These are phyloP conservation scores for Aplysina aerophoba DNA, from an alignment of 37 sponge, comb jelly and placozoan genomes.

Conservation along the genomic window DNA sequence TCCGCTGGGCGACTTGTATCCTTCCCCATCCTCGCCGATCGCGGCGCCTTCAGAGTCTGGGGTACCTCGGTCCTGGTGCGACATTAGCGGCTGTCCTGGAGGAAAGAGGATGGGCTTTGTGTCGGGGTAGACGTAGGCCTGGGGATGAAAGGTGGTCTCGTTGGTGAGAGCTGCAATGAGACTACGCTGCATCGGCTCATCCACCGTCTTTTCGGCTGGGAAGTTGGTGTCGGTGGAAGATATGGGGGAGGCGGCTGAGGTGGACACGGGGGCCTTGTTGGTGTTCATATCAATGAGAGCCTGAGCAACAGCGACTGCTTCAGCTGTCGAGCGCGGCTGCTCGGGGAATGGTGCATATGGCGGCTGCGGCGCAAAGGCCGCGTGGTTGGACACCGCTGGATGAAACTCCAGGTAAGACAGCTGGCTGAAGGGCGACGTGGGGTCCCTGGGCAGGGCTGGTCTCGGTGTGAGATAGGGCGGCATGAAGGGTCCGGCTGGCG, in stretches of 20 bases:
- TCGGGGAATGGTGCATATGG: constrained; percentile 5
- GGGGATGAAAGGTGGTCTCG: constrained; percentile 15
- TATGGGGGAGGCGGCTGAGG: constrained; percentile 11
- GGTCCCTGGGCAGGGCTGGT: constrained; percentile 6
- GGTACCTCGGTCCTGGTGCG: not conserved
- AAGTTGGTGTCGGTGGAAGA: constrained; percentile 19
- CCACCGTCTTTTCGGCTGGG: not conserved
- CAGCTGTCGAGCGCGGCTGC: constrained; percentile 20
- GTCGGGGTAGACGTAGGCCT: constrained; percentile 11
- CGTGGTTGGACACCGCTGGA: constrained; percentile 3
- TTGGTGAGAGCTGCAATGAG: constrained; percentile 5
- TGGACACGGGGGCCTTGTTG: not conserved
- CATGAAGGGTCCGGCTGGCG: constrained; percentile 28
- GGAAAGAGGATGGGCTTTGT: constrained; percentile 24
- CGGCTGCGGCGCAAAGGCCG: not conserved
- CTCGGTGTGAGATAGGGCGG: constrained; percentile 16
- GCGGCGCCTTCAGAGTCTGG: constrained; percentile 22
- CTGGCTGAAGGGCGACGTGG: constrained; percentile 9
- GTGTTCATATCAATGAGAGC: constrained; percentile 19
- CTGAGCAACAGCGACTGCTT: constrained; percentile 24
- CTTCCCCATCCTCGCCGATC: not conserved
- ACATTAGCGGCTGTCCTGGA: not conserved
- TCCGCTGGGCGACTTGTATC: not conserved
- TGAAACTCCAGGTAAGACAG: not conserved
- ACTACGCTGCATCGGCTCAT: not conserved